Evolutionary conservation across 2,797 vertebrate genomes (phyloP).

Genomic region (Odontamblyopus lacepedii): DNA sequence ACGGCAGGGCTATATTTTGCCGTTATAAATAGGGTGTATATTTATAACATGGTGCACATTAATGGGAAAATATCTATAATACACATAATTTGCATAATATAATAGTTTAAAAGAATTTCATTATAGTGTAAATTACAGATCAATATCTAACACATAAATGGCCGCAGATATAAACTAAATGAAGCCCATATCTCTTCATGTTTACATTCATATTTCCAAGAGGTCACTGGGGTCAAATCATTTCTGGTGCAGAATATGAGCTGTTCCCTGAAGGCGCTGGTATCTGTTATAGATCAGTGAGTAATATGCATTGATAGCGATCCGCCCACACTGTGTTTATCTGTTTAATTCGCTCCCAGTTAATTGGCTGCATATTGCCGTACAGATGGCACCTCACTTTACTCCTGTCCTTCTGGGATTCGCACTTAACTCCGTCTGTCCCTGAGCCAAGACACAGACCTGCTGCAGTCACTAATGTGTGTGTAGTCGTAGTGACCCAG

Average conservation of each 20-base stretch:
- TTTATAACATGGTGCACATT: neutral
- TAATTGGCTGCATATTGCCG: slow-evolving; percentile 57
- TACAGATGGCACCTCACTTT: slow-evolving; percentile 58
- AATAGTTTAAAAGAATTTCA: neutral
- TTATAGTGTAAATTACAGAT: neutral
- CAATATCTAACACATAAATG: neutral
- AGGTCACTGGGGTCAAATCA: slow-evolving; percentile 17
- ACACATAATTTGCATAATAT: neutral
- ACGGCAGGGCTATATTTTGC: neutral
- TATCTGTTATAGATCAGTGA: slow-evolving; percentile 26
- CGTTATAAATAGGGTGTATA: neutral
- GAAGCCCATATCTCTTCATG: slow-evolving; percentile 12
- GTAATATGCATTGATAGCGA: slow-evolving; percentile 45
- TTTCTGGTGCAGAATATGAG: slow-evolving; percentile 9
- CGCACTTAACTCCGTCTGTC: slow-evolving; percentile 45
- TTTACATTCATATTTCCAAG: slow-evolving; percentile 20
- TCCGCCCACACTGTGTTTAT: slow-evolving; percentile 37
- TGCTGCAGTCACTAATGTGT: slow-evolving; percentile 15
- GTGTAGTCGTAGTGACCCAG: neutral
- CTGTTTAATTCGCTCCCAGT: slow-evolving; percentile 44
- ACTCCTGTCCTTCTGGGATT: slow-evolving; percentile 45
- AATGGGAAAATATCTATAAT: neutral
- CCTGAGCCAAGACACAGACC: slow-evolving; percentile 14
- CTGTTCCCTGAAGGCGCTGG: slow-evolving; percentile 3
- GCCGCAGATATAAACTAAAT: neutral